These are phyloP conservation scores for Pelosia muscerda DNA, from an alignment of 2,888 invertebrate species.

Conservation along the genomic window DNA sequence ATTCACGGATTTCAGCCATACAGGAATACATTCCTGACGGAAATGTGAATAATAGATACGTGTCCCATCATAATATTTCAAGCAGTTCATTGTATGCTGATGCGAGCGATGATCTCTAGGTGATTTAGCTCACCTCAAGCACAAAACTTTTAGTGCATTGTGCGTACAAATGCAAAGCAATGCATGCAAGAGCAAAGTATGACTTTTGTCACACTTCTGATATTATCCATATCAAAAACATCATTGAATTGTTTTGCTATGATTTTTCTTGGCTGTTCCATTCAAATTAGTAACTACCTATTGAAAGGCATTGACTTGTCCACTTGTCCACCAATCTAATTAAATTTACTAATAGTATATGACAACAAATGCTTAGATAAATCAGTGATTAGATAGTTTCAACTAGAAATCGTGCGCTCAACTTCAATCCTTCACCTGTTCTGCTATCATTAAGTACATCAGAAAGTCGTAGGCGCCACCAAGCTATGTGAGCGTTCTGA, in stretches of 20 bases:
- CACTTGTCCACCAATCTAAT: slow-evolving; percentile 22
- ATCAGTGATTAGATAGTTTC: slow-evolving; percentile 45
- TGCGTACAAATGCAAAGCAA: too few relatives aligned
- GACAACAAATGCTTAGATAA: slow-evolving; percentile 40
- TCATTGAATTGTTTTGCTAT: too few relatives aligned
- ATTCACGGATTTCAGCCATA: background rate
- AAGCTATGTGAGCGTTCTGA: slow-evolving; percentile 50
- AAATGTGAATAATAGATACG: background rate
- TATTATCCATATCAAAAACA: too few relatives aligned
- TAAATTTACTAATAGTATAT: slow-evolving; percentile 21
- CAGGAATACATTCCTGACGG: background rate
- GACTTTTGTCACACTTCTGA: too few relatives aligned
- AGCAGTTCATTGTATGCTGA: background rate
- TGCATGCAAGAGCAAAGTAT: too few relatives aligned
- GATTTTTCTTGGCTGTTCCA: background rate
- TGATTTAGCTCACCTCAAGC: too few relatives aligned
- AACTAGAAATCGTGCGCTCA: slow-evolving; percentile 49
- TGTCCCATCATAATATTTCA: too few relatives aligned
- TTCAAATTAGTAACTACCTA: background rate
- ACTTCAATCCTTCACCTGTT: slow-evolving; percentile 59
- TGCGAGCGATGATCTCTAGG: background rate
- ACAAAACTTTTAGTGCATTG: too few relatives aligned
- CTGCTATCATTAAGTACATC: slow-evolving; percentile 67
- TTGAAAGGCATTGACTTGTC: slow-evolving; percentile 15
- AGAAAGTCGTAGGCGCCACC: slow-evolving; percentile 59